A percentile compares a stretch with the other conserved stretches of the same genome.
phyloP scores from a whole-genome alignment of 2,888 invertebrate genomes.

The Drosophila lutescens region DNA sequence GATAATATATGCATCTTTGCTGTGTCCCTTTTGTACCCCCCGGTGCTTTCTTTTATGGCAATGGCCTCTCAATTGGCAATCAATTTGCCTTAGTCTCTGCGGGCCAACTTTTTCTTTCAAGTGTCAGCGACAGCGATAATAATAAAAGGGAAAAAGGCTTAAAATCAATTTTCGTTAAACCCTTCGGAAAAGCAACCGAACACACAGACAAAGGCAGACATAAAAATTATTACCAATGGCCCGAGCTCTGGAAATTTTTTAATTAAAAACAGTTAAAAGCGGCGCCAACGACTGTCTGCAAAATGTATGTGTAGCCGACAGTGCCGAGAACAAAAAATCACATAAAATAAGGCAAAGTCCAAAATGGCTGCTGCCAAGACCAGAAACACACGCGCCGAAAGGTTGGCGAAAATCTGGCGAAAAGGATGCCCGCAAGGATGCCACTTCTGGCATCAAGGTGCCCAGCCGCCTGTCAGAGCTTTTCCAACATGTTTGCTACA shows the following conservation, averaged over 20 bases:
- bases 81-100: constrained; percentile 65
- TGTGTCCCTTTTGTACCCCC: constrained; percentile 6
- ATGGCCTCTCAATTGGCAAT: constrained; percentile 66
- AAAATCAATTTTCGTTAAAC: constrained; percentile 60
- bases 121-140: constrained; percentile 59
- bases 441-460: constrained; percentile 36
- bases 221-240: constrained; percentile 42
- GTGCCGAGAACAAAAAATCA: background rate
- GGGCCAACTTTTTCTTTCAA: constrained; percentile 55
- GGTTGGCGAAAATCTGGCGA: constrained; percentile 9
- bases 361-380: constrained; percentile 48
- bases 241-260: constrained; percentile 53
- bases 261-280: constrained; percentile 71
- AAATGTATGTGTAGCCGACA: constrained; percentile 62
- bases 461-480: constrained; percentile 28
- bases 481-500: constrained; percentile 37
- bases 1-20: constrained; percentile 67
- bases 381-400: constrained; percentile 48
- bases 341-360: constrained; percentile 8
- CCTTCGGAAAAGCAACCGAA: constrained; percentile 19
- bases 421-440: constrained; percentile 31
- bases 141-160: constrained; percentile 35
- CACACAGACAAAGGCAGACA: constrained; percentile 12
- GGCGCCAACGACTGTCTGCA: constrained; percentile 62
- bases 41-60: constrained; percentile 39